Conservation (phyloP, 2,113 vertebrate species). For the Dromaius novaehollandiae region DNA sequence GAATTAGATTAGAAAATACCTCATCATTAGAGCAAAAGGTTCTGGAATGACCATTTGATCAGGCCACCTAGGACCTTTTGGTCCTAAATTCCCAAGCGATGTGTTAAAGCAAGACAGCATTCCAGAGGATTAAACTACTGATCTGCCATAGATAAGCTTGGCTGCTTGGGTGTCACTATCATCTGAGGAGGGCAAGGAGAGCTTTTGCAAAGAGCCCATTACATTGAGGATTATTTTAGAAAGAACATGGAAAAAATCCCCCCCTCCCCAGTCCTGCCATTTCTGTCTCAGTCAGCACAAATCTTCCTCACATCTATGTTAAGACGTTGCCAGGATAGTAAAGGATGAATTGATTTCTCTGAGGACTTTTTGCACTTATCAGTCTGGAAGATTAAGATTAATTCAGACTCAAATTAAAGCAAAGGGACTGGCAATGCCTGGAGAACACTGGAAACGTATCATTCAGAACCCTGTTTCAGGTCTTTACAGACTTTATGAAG, state of each 20-base stretch:
- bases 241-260: background rate
- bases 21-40: background rate
- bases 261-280: background rate
- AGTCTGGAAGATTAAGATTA: background rate
- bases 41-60: background rate
- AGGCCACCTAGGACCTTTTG: background rate
- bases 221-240: background rate
- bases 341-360: background rate
- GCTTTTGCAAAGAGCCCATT: background rate
- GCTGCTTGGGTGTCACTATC: background rate
- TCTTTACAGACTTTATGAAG: background rate
- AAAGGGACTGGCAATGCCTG: background rate
- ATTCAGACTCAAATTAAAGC: conserved; percentile 4
- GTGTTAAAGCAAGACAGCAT: background rate
- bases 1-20: background rate
- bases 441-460: background rate
- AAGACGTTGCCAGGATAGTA: background rate
- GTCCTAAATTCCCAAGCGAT: background rate
- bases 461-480: background rate
- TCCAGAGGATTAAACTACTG: background rate
- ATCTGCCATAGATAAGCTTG: background rate
- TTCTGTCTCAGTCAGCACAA: background rate
- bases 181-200: background rate
- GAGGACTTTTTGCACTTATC: background rate
- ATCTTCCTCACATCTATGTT: background rate